Base-by-base conservation (phyloP, 2,113 vertebrate species). In the Lutjanus erythropterus region DNA sequence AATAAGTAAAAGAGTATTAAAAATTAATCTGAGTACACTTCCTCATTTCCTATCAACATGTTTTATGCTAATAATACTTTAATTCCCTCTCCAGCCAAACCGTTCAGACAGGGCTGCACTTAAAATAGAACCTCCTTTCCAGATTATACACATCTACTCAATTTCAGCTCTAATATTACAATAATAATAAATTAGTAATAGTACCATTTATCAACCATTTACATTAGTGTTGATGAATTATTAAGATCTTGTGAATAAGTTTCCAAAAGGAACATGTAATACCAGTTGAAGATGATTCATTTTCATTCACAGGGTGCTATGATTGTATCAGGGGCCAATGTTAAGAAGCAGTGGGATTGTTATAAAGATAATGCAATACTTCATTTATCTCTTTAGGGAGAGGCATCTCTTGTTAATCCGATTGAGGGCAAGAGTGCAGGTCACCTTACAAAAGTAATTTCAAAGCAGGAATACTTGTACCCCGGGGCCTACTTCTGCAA, bases 151-250 rank as follows among this genome's bases (percentile, higher is more conserved):
- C 87, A 87, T 88, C 70, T 87, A 90, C 83, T 92, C 85, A 88
- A 85, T 86, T 88, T 88, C 64, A 90, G 88, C 81, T 93, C 90
- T 88, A 91, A 92, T 93, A 94, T 93, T 94, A 89, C 90, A 94
- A 94, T 93, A 92, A 89, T 89, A 91, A 92, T 94, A 80, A 91
- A 94, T 94, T 92, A 92, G 84, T 93, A 75, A 92, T 86, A 31
- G 68, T 44, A 58, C 80, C 86, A 95, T 95, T 93, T 88, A 93
- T 94, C 92, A 95, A 90, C 82, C 91, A 90, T 94, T 94, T 94
- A 84, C 92, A 93, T 91, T 92, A 93, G 84, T 62, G 84, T 59
- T 91, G 44, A 86, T 95, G 39, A 91, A 93, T 94, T 91, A 94
- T 94, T 95, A 84, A 95, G 69, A 78, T 85, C 81, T 80, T 74